Percentiles rank a stretch among this genome's conserved stretches.
phyloP scores from a whole-genome alignment of 2,113 vertebrate genomes.

The Bagarius yarrelli region DNA sequence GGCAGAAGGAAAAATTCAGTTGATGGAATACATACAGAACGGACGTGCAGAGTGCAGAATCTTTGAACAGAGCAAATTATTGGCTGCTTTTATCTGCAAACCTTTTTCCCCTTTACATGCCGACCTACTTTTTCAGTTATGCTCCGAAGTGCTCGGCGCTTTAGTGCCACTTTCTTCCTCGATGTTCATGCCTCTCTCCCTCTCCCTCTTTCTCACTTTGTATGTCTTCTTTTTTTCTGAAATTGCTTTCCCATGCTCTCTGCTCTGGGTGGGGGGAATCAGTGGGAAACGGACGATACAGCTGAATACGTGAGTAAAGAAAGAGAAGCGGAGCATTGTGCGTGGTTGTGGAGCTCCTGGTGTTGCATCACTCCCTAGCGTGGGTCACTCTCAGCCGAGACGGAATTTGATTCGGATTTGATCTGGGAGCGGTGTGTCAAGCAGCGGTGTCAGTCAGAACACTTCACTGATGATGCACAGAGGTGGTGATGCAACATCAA shows the following conservation, averaged over 20 bases:
- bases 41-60: constrained; percentile 8
- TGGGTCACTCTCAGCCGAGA: constrained; percentile 3
- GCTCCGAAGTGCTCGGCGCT: constrained; percentile 50
- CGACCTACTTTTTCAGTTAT: constrained; percentile 62
- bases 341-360: constrained; percentile 57
- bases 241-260: constrained; percentile 66
- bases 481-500: constrained; percentile 69
- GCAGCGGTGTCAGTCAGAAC: neutral
- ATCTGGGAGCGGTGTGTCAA: constrained; percentile 29
- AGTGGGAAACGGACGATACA: constrained; percentile 98
- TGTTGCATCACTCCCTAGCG: constrained; percentile 66
- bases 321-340: constrained; percentile 40
- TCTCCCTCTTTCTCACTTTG: constrained; percentile 42
- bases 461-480: constrained; percentile 18
- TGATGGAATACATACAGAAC: neutral
- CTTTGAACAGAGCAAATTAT: constrained; percentile 11
- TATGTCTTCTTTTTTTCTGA: constrained; percentile 57
- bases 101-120: constrained; percentile 26
- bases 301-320: constrained; percentile 93
- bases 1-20: neutral
- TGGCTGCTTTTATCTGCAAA: constrained; percentile 20
- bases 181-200: constrained; percentile 63
- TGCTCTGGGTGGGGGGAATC: constrained; percentile 75
- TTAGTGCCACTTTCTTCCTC: constrained; percentile 69
- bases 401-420: neutral